Conservation (phyloP, 2,888 invertebrate species). For the Rhagophthalmus giganteus region DNA sequence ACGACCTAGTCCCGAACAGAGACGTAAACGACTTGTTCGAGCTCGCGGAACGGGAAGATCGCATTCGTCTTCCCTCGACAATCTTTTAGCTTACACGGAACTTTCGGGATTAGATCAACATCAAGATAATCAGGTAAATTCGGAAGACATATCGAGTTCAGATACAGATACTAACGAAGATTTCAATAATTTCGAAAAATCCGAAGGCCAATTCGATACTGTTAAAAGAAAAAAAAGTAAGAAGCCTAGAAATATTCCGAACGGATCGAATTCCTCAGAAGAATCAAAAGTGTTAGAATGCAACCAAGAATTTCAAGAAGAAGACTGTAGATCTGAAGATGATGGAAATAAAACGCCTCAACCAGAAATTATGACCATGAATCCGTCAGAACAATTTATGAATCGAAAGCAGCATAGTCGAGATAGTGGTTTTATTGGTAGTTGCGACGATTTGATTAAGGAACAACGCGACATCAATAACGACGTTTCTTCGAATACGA, state of each 20-base stretch:
- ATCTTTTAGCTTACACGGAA: constrained; percentile 69
- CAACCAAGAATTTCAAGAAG: constrained; percentile 62
- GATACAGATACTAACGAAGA: constrained; percentile 76
- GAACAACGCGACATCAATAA: constrained; percentile 60
- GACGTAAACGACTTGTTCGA: constrained; percentile 77
- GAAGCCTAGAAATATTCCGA: constrained; percentile 60
- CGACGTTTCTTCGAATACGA: constrained; percentile 36
- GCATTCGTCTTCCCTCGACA: constrained; percentile 80
- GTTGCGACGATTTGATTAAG: constrained; percentile 81
- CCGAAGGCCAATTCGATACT: constrained; percentile 78
- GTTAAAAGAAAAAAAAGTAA: constrained; percentile 83
- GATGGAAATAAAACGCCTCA: constrained; percentile 71
- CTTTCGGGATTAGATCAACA: constrained; percentile 49
- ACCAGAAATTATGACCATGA: constrained; percentile 62
- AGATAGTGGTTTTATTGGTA: constrained; percentile 87
- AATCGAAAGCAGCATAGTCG: constrained; percentile 80
- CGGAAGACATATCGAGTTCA: constrained; percentile 64
- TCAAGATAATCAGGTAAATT: constrained; percentile 54
- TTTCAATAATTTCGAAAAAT: constrained; percentile 67
- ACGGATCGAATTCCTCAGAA: constrained; percentile 59
- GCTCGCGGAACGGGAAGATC: constrained; percentile 82
- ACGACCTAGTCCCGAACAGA: constrained; percentile 82
- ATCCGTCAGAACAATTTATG: constrained; percentile 61
- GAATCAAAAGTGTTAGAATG: constrained; percentile 66
- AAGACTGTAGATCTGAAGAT: constrained; percentile 64